phyloP scores from a whole-genome alignment of 30 jellyfish, hydroid and myxozoan genomes.

The Nemopilema nomurai region DNA sequence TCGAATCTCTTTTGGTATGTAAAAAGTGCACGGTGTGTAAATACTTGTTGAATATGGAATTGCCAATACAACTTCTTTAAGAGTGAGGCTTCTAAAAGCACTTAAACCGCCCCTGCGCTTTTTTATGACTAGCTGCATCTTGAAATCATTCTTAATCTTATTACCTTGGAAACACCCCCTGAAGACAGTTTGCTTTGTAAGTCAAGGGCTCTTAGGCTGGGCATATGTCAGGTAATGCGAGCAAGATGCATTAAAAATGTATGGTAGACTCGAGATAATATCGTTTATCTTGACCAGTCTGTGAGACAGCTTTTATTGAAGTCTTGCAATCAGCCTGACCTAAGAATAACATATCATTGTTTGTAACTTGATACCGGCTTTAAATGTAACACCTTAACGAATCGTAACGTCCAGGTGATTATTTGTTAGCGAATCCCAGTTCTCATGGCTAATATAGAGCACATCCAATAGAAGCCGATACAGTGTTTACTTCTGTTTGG shows the following conservation, averaged over 20 bases:
- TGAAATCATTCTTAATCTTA: background rate
- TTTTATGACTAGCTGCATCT: background rate
- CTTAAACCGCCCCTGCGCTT: background rate
- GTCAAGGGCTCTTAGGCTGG: background rate
- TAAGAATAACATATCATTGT: conserved; percentile 30
- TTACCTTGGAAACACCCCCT: background rate
- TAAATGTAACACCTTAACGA: conserved; percentile 8
- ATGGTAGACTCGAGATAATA: conserved; percentile 44
- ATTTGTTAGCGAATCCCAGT: background rate
- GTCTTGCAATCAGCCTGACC: conserved; percentile 70
- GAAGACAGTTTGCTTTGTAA: background rate
- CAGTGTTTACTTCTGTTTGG: background rate
- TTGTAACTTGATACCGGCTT: conserved; percentile 35
- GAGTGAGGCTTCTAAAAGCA: background rate
- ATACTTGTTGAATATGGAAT: background rate
- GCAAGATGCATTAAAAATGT: conserved; percentile 18
- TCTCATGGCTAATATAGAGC: background rate
- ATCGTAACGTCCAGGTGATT: conserved; percentile 10
- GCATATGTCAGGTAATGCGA: background rate
- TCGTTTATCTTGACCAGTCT: conserved; percentile 29
- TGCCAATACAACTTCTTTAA: background rate
- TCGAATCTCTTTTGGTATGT: background rate
- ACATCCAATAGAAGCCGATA: background rate
- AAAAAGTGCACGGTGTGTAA: background rate
- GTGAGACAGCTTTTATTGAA: conserved; percentile 40